Conservation (phyloP, 2,113 vertebrate species). For the Hydrochoerus hydrochaeris region DNA sequence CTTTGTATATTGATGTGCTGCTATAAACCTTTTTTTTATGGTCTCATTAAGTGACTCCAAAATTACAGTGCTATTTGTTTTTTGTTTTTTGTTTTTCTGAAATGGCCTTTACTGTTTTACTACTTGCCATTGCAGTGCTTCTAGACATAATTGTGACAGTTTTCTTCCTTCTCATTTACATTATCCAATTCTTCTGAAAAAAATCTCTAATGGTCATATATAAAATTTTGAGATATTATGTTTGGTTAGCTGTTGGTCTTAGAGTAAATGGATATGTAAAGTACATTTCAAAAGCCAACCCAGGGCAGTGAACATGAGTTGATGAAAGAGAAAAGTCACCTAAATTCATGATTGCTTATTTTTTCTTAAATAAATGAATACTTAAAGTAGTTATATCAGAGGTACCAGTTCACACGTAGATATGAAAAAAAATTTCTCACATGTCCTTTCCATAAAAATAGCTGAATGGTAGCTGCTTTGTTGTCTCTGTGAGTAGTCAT, state of each 20-base stretch:
- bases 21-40: not conserved
- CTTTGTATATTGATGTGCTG: not conserved
- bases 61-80: conserved; percentile 10
- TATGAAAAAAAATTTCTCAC: not conserved
- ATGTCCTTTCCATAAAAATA: not conserved
- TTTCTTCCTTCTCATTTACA: conserved; percentile 46
- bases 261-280: not conserved
- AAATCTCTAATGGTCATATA: not conserved
- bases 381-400: not conserved
- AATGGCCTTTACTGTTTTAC: conserved; percentile 38
- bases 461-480: not conserved
- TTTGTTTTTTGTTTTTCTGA: too few species aligned
- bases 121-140: not conserved
- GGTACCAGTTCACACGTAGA: not conserved
- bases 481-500: not conserved
- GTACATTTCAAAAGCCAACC: not conserved
- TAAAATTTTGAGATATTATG: conserved; percentile 24
- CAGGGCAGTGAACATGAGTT: not conserved
- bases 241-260: not conserved
- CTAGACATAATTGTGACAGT: conserved; percentile 28
- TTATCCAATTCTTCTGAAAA: conserved; percentile 31
- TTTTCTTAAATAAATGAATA: not conserved
- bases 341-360: not conserved
- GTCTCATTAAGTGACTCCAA: not conserved
- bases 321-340: not conserved